Conservation (phyloP, 2,888 invertebrate genomes). For the Busseola fusca region DNA sequence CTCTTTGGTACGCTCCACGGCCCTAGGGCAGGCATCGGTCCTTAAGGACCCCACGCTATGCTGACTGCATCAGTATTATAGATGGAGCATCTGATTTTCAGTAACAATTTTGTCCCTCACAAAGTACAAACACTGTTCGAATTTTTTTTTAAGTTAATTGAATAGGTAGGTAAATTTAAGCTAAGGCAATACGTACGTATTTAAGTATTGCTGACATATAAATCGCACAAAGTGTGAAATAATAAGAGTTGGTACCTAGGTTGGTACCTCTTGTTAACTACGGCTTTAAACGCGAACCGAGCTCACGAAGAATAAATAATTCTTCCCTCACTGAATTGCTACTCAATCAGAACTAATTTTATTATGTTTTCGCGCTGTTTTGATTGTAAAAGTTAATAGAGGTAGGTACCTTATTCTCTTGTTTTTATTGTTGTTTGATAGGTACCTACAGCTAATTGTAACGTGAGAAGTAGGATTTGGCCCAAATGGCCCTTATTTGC, state of each 20-base stretch:
- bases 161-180: no score
- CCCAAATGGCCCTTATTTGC: neutral
- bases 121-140: neutral
- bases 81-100: neutral
- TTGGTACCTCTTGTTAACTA: neutral
- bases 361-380: slow-evolving; percentile 38
- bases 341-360: slow-evolving; percentile 59
- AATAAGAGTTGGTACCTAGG: neutral
- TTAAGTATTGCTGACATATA: no score
- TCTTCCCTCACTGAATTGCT: slow-evolving; percentile 13
- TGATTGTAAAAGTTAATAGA: slow-evolving; percentile 25
- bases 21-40: no score
- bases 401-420: neutral
- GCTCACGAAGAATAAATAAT: slow-evolving; percentile 30
- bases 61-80: no score
- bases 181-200: no score
- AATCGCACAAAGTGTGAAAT: neutral
- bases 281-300: neutral
- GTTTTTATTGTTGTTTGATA: slow-evolving; percentile 23
- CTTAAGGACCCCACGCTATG: no score
- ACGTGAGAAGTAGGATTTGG: slow-evolving; percentile 11
- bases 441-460: slow-evolving; percentile 7
- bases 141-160: no score
- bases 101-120: neutral
- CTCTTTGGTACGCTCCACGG: no score